A percentile compares a stretch with the other conserved stretches of the same genome.
These are phyloP conservation scores for Bradypodion ventrale DNA, from an alignment of 2,797 vertebrate species.

Conservation along the genomic window DNA sequence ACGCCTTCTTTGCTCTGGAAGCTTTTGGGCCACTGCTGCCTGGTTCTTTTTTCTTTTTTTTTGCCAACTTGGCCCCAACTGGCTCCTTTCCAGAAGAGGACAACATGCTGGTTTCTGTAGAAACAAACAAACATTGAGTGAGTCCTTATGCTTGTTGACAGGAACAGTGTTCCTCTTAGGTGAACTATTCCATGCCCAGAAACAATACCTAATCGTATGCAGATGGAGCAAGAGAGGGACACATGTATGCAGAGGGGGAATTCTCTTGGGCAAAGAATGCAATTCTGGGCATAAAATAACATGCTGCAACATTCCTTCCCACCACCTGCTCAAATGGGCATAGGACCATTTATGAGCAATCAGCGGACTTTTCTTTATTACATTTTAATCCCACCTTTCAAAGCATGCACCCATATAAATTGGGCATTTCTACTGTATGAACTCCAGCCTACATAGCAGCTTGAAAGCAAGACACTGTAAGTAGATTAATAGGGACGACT, in stretches of 20 bases:
- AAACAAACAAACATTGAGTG: not conserved
- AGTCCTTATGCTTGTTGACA: not conserved
- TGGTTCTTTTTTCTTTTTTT: constrained; percentile 22
- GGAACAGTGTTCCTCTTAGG: not conserved
- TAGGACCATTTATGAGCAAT: not conserved
- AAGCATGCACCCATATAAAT: not conserved
- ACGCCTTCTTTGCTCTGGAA: constrained; percentile 43
- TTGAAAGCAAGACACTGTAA: no score
- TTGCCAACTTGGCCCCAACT: not conserved
- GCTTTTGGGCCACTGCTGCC: constrained; percentile 9
- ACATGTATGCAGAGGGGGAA: not conserved
- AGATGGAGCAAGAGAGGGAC: not conserved
- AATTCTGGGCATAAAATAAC: no score
- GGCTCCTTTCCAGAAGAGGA: not conserved
- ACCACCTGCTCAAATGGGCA: not conserved
- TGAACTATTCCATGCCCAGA: not conserved
- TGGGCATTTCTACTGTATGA: no score
- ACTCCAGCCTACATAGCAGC: no score
- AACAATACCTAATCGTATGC: not conserved
- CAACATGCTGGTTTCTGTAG: constrained; percentile 34
- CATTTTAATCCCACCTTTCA: not conserved
- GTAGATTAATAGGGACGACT: no score
- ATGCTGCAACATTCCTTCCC: not conserved
- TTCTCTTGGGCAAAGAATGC: no score
- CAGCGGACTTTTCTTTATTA: not conserved